Evolutionary conservation across 2,797 vertebrate species (phyloP).

Genomic region (Pristis pectinata): DNA sequence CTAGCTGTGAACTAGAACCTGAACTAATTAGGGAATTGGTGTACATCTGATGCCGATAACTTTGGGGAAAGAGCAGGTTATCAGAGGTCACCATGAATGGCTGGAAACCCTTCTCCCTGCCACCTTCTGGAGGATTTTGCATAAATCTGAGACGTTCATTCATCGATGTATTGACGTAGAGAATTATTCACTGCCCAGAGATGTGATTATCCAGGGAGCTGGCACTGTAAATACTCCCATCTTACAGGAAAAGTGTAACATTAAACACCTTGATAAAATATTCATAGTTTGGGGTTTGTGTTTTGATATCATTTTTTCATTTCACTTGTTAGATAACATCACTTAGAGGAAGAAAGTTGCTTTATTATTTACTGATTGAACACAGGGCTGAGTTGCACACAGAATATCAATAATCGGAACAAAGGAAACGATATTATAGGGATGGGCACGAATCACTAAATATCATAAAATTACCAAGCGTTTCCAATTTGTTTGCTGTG

Average conservation of each 20-base stretch:
- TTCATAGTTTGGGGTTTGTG: neutral
- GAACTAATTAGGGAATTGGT: no score
- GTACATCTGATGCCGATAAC: no score
- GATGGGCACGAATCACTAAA: neutral
- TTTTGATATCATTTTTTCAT: neutral
- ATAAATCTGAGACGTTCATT: neutral
- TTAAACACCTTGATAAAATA: conserved; percentile 10
- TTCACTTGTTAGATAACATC: neutral
- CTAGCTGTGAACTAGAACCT: no score
- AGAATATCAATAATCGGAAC: neutral
- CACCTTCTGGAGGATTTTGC: neutral
- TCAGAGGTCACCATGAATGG: neutral
- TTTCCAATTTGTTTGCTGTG: neutral
- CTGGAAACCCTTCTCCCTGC: neutral
- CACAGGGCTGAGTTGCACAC: neutral
- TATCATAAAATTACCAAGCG: neutral
- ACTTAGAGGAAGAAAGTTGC: neutral
- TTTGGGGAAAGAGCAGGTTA: neutral
- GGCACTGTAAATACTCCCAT: neutral
- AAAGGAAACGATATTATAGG: neutral
- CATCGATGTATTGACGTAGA: neutral
- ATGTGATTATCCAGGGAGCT: neutral
- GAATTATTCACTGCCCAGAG: neutral
- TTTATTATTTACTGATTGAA: neutral
- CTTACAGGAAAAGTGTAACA: neutral